phyloP scores from a whole-genome alignment of 2,888 invertebrate species.

The Orgyia antiqua region DNA sequence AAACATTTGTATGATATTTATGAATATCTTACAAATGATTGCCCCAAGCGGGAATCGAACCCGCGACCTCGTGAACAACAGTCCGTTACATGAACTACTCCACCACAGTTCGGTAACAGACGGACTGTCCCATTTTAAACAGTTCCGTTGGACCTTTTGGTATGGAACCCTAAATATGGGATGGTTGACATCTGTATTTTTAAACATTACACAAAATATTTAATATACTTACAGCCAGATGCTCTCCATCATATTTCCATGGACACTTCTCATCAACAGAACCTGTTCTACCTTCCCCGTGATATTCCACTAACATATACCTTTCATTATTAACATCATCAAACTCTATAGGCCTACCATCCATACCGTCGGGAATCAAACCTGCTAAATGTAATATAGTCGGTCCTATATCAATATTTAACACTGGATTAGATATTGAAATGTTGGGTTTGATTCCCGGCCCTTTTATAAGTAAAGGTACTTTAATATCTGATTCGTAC shows the following conservation, averaged over 20 bases:
- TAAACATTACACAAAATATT: too few relatives aligned
- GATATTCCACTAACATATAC: slow-evolving; percentile 87
- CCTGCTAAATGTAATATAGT: slow-evolving; percentile 88
- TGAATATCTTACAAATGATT: too few relatives aligned
- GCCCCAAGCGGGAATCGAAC: too few relatives aligned
- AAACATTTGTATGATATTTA: too few relatives aligned
- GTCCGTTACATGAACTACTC: too few relatives aligned
- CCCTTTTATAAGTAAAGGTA: slow-evolving; percentile 89
- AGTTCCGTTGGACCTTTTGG: too few relatives aligned
- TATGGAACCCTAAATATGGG: too few relatives aligned
- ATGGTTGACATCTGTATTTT: too few relatives aligned
- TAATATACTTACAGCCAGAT: slow-evolving; percentile 79
- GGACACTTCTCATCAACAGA: slow-evolving; percentile 81
- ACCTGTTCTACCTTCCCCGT: slow-evolving; percentile 83
- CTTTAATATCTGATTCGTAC: slow-evolving; percentile 92
- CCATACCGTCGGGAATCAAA: slow-evolving; percentile 68
- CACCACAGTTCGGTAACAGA: too few relatives aligned
- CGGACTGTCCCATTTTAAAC: too few relatives aligned
- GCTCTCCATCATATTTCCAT: slow-evolving; percentile 70
- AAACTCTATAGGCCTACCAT: slow-evolving; percentile 71
- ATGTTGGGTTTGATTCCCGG: slow-evolving; percentile 79
- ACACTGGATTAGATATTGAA: slow-evolving; percentile 75
- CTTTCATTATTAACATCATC: slow-evolving; percentile 31
- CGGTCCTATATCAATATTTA: slow-evolving; percentile 90
- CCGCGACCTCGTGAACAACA: too few relatives aligned